Conservation (phyloP, 2,888 invertebrate species). For the Cordilura impudica region DNA sequence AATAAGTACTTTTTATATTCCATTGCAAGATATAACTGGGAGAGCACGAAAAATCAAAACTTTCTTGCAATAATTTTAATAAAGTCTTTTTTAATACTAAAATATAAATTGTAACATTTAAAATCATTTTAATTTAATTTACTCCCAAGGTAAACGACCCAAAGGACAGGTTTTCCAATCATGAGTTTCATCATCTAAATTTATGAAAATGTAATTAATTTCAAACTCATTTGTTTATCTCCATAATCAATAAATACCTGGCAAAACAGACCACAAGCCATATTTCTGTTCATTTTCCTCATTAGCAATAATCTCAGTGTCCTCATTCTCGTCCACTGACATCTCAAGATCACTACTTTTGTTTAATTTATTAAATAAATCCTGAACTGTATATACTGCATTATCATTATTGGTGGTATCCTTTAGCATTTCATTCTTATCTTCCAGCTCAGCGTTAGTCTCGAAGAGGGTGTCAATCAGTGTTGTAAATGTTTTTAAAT, state of each 20-base stretch:
- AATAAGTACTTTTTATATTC: too few species aligned
- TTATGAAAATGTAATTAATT: neutral
- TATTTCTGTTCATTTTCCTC: slow-evolving; percentile 18
- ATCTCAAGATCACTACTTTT: slow-evolving; percentile 31
- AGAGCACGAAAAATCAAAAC: too few species aligned
- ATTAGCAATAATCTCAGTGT: neutral
- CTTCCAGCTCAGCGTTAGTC: slow-evolving; percentile 6
- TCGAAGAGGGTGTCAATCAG: slow-evolving; percentile 65
- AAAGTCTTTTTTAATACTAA: too few species aligned
- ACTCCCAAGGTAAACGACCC: slow-evolving; percentile 73
- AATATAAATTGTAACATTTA: too few species aligned
- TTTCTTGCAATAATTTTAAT: too few species aligned
- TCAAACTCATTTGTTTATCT: neutral
- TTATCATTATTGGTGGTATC: slow-evolving; percentile 28
- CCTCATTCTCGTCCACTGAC: slow-evolving; percentile 23
- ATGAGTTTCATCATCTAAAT: slow-evolving; percentile 66
- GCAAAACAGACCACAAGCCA: slow-evolving; percentile 72
- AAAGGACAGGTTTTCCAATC: slow-evolving; percentile 73
- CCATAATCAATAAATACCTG: slow-evolving; percentile 65
- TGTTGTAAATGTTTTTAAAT: slow-evolving; percentile 63
- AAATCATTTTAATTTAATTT: slow-evolving; percentile 17
- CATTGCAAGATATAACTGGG: too few species aligned
- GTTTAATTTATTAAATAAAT: slow-evolving; percentile 58
- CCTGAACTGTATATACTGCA: slow-evolving; percentile 61
- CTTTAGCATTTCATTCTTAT: slow-evolving; percentile 18